Base-by-base conservation (phyloP, 2,888 invertebrate genomes). In the Synergus japonicus region DNA sequence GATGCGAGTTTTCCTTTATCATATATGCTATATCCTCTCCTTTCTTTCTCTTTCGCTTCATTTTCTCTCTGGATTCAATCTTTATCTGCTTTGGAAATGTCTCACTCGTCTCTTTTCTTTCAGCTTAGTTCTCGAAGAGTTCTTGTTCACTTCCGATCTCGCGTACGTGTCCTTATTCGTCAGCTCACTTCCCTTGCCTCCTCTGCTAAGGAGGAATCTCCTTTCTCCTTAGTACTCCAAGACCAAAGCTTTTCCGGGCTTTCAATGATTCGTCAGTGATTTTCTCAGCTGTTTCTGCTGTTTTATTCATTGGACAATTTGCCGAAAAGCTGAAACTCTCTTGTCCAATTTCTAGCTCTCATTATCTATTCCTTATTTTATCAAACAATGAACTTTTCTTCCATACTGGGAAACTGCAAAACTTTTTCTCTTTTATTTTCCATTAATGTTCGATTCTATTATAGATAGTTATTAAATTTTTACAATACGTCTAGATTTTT, bases 301-400 rank as follows among this genome's bases (percentile, higher is more conserved):
- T 86, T 88, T 88, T 87, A 88, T 88, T 88, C 88, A 87, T 87
- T 80, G 79, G 41, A 76, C 73, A 78, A 79, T 83, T 84, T 80
- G 76, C 82, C 69, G 66, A 66, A 77, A 78, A 80, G 69, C 82
- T 65, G 81, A 67, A 66, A 82, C 81, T 82, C 76, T 81, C 29
- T 84, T 85, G 79, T 78, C 79, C 81, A 82, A 81, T 83, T 84
- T 82, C 78, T 79, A 58, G 15, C 49, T 69, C 29, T 12, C 12
- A 44, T 67, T 43, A 44, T 44, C 44, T 22, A 12, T 43, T 29
- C 29, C 8, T 37, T 15, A n/a, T 65, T n/a, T 65, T 41, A 13
- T 41, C 41, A n/a, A n/a, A 65, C n/a, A 65, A 43, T 65, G 29
- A 29, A 29, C 29, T 29, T 29, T 29, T 29, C 29, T 29, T 29